These are phyloP conservation scores for Pristionchus fissidentatus DNA, from an alignment of 2,888 invertebrate species.

Conservation along the genomic window DNA sequence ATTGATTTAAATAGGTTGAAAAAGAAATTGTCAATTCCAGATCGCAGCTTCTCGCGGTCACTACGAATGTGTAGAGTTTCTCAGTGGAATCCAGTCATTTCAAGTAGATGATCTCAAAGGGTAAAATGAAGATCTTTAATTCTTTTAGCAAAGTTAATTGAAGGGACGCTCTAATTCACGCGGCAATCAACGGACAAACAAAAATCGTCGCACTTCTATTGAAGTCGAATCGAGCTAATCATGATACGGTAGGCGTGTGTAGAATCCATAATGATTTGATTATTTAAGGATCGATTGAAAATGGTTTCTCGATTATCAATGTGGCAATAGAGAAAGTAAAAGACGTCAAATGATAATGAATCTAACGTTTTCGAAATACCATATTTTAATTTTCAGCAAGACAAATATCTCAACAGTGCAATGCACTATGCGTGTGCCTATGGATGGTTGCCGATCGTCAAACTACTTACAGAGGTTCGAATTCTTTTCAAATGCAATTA, in stretches of 20 bases:
- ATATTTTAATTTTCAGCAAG: conserved; percentile 64
- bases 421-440: conserved; percentile 80
- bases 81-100: background rate
- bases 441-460: conserved; percentile 79
- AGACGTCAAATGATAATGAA: background rate
- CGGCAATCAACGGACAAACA: conserved; percentile 78
- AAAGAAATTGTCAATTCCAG: background rate
- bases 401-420: conserved; percentile 79
- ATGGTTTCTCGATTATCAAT: too few species aligned
- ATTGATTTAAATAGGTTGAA: background rate
- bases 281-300: too few species aligned
- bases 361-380: background rate
- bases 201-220: conserved; percentile 60
- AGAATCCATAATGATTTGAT: background rate
- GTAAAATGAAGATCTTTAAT: background rate
- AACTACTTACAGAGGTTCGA: conserved; percentile 76
- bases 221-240: conserved; percentile 52
- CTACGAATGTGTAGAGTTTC: background rate
- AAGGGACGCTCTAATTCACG: conserved; percentile 78
- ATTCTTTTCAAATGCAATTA: background rate
- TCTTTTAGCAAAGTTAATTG: background rate
- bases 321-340: too few species aligned
- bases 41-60: background rate
- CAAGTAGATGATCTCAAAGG: background rate
- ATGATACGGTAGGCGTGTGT: conserved; percentile 22